Evolutionary conservation across 2,113 vertebrate genomes (phyloP), one percentile per base, ranked within the genome.

Genomic region (Pyrgilauda ruficollis): DNA sequence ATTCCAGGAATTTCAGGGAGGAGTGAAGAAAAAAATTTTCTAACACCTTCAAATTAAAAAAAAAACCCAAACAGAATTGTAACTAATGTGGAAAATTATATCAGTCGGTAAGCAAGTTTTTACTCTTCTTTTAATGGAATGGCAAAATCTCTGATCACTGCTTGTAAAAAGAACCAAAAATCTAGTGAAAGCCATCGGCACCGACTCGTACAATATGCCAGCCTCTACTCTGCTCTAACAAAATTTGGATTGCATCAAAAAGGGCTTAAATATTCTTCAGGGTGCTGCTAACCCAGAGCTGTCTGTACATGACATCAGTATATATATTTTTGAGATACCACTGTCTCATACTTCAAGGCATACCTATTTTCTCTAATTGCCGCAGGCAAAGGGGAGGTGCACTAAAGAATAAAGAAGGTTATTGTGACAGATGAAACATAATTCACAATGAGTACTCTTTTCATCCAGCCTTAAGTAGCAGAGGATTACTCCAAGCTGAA

Each of bases 341-440:
- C 85, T 96, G 74, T 95, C 95, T 97, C 90, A 87, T 96, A 97
- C 95, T 98, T 97, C 84, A 97, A 97, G 97, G 92, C 96, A 97
- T 97, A 98, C 94, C 97, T 98, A 98, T 97, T 98, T 98, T 97
- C 96, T 98, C 96, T 98, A 98, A 98, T 98, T 98, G 97, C 98
- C 85, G 89, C 92, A 97, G 97, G 98, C 97, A 95, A 98, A 98
- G 96, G 97, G 98, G 97, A 97, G 98, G 97, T 97, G 96, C 97
- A 84, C 88, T 79, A 93, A 97, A 97, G 97, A 97, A 98, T 97
- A 98, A 98, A 97, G 97, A 97, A 97, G 97, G 97, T 98, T 98
- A 98, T 97, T 98, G 97, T 98, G 97, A 97, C 97, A 97, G 97
- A 98, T 97, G 97, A 98, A 98, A 98, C 97, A 98, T 98, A 98